Evolutionary conservation across 2,113 vertebrate species (phyloP), one percentile per base, ranked within the genome.

Genomic region (Nanorana parkeri): DNA sequence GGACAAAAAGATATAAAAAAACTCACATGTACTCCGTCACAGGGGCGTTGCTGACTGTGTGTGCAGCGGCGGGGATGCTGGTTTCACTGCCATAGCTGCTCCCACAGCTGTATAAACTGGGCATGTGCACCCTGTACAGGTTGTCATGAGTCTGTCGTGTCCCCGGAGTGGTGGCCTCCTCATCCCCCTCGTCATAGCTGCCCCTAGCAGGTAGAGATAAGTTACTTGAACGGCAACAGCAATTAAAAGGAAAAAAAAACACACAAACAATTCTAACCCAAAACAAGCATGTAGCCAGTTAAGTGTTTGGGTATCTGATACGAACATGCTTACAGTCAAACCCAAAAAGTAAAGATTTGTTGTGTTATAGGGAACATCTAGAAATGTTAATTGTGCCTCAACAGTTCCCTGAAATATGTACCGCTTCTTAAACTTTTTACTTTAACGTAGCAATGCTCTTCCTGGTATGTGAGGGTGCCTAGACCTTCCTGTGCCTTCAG

Each of bases 1-100:
- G 41, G 3, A 2, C 13, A 11, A 8, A 47, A 47, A 47, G 13
- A 47, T 3, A 47, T 13, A 15, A 47, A 2, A 47, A 47, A 41
- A 93, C 97, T 95, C 91, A 99, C 97, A 99, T 98, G 95, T 99
- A 99, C 90, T 99, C 98, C 0, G 97, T 99, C 87, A 99, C 97
- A 0, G 98, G 98, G 5, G 97, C 98, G 15, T 99, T 99, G 95
- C 96, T 99, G 94, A 99, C 96, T 0, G 98, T 98, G 92, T 99
- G 98, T 16, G 98, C 96, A 0, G 97, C 95, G 0, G 98, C 97
- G 0, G 96, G 98, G 84, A 99, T 96, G 92, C 97, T 98, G 87
- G 95, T 95, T 91, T 99, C 97, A 7, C 98, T 99, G 89, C 96
- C 97, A 23, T 97, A 99, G 92, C 96, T 98, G 94, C 97, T 99